Base-by-base conservation (phyloP, 2,797 vertebrate species). In the Clarias laeviceps region DNA sequence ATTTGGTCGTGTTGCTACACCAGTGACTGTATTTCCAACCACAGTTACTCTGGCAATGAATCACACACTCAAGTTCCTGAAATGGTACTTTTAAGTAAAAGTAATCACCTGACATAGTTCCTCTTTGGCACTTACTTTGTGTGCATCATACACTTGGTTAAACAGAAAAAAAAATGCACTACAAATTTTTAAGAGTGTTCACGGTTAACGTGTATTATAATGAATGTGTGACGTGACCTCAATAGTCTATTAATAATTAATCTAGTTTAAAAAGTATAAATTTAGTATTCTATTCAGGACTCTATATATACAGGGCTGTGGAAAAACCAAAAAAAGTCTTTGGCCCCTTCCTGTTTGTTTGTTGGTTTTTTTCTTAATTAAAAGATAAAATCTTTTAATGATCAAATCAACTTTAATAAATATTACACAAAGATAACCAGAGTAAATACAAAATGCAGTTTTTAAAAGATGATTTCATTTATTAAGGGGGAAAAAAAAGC, bases 61-160 rank as follows among this genome's bases (percentile, higher is more conserved):
- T 85, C 66, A 84, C 8, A 82, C 17, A 70, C 68, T 85, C 64
- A 84, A 89, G 83, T 90, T 91, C 89, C 89, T 87, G 24, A 90
- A 88, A 88, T 22, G 22, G 27, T 37, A 80, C 84, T 82, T 82
- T 80, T 20, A 86, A 88, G 88, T 84, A 82, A 87, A 56, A 86
- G 85, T 64, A 76, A 59, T 74, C 8, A n/a, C 20, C 56, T 27
- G 66, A 45, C 24, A 29, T 45, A 85, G 73, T 90, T 90, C 89
- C 90, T 89, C 85, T 84, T 85, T 73, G 24, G 82, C 68, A 57
- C 57, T 83, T 20, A 73, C 27, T 3, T 3, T 62, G 29, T 72
- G 8, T 50, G 18, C 6, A 50, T 18, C 40, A 72, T 34, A 57
- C 9, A 78, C 32, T 59, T 22, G 50, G 2, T 32, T 77, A 24